Conservation (phyloP, 2,888 invertebrate species). For the Microplitis deprimator region DNA sequence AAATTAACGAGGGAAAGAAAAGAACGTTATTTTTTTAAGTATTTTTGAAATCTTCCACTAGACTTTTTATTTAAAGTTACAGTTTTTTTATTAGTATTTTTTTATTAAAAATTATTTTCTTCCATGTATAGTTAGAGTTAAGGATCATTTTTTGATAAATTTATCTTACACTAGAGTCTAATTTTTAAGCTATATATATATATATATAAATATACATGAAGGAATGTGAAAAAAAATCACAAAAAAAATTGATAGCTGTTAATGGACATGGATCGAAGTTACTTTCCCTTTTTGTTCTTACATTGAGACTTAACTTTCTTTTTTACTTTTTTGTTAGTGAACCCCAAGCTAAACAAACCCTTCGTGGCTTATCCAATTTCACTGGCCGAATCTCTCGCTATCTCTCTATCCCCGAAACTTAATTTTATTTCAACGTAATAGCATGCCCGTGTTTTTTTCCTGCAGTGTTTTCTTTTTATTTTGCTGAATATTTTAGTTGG, state of each 20-base stretch:
- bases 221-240: not conserved
- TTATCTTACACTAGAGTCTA: not conserved
- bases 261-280: not conserved
- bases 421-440: constrained; percentile 49
- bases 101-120: not conserved
- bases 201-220: not conserved
- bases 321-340: constrained; percentile 10
- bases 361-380: constrained; percentile 62
- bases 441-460: constrained; percentile 54
- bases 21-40: constrained; percentile 20
- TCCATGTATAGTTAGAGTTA: constrained; percentile 1
- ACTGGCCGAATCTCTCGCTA: constrained; percentile 61
- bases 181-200: not conserved
- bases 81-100: not conserved
- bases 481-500: not conserved
- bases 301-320: constrained; percentile 3
- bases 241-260: not conserved
- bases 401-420: constrained; percentile 48
- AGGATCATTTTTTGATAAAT: not conserved
- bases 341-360: constrained; percentile 59
- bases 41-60: not conserved
- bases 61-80: not conserved
- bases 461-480: constrained; percentile 22
- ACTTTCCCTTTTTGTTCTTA: not conserved
- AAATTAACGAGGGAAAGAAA: constrained; percentile 33